Evolutionary conservation across 2,888 invertebrate species (phyloP).

Genomic region (Phymatocera aterrima): DNA sequence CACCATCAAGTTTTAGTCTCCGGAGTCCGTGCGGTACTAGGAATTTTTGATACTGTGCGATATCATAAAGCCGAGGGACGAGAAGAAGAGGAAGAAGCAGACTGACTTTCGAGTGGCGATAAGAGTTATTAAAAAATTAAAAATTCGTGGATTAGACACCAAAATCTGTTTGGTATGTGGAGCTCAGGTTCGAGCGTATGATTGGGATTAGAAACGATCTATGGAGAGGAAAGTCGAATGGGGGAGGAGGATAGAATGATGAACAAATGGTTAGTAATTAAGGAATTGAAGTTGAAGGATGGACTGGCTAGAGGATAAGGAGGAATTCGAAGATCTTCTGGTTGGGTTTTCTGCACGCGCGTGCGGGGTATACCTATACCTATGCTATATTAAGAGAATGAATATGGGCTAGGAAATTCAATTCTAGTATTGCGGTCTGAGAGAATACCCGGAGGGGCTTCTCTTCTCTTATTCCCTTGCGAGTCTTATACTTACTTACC

Average conservation of each 20-base stretch:
- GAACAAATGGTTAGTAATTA: neutral
- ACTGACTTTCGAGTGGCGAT: too few relatives aligned
- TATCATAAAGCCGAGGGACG: too few relatives aligned
- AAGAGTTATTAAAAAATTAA: too few relatives aligned
- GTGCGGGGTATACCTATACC: neutral
- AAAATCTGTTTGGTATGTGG: too few relatives aligned
- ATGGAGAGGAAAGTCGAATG: neutral
- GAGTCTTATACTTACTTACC: constrained; percentile 70
- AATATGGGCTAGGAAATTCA: constrained; percentile 60
- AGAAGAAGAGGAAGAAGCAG: too few relatives aligned
- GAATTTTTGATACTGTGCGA: too few relatives aligned
- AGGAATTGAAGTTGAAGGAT: neutral
- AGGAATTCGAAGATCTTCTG: constrained; percentile 46
- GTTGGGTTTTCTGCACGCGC: constrained; percentile 9
- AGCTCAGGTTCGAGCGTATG: too few relatives aligned
- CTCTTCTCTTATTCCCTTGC: constrained; percentile 47
- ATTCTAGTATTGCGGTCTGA: constrained; percentile 68
- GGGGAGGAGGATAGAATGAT: neutral
- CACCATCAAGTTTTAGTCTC: too few relatives aligned
- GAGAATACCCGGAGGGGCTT: constrained; percentile 33
- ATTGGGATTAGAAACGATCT: too few relatives aligned
- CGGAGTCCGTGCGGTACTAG: too few relatives aligned
- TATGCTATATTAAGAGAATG: too few relatives aligned
- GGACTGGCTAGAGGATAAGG: neutral
- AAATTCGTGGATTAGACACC: too few relatives aligned